These are phyloP conservation scores for Panulirus ornatus DNA, from an alignment of 1,140 invertebrate species.

Conservation along the genomic window DNA sequence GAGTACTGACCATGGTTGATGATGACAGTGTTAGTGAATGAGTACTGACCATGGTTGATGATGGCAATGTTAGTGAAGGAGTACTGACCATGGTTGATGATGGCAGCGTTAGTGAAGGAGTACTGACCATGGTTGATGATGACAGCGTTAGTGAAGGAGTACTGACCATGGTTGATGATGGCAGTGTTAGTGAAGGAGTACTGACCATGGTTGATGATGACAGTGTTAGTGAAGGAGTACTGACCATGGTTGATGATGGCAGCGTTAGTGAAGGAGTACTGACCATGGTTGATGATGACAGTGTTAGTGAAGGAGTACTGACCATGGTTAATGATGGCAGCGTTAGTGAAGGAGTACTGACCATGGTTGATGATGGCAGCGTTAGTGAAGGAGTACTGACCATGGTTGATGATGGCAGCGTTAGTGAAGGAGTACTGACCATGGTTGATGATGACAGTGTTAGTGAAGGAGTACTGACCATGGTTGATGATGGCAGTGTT, in stretches of 20 bases:
- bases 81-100: neutral
- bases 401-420: neutral
- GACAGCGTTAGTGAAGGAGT: neutral
- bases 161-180: neutral
- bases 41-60: too few relatives aligned
- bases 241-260: conserved; percentile 46
- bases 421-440: too few relatives aligned
- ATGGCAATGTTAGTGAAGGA: too few relatives aligned
- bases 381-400: neutral
- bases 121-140: neutral
- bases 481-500: conserved; percentile 18
- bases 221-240: neutral
- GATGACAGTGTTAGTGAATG: neutral
- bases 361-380: neutral
- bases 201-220: neutral
- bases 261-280: too few relatives aligned
- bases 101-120: neutral
- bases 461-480: conserved; percentile 24
- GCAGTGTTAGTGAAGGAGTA: too few relatives aligned
- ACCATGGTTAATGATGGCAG: neutral
- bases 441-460: neutral
- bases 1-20: conserved; percentile 48
- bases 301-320: too few relatives aligned
- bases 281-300: too few relatives aligned
- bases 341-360: neutral